Conservation (phyloP, 1,140 invertebrate genomes). For the Diuraphis noxia region DNA sequence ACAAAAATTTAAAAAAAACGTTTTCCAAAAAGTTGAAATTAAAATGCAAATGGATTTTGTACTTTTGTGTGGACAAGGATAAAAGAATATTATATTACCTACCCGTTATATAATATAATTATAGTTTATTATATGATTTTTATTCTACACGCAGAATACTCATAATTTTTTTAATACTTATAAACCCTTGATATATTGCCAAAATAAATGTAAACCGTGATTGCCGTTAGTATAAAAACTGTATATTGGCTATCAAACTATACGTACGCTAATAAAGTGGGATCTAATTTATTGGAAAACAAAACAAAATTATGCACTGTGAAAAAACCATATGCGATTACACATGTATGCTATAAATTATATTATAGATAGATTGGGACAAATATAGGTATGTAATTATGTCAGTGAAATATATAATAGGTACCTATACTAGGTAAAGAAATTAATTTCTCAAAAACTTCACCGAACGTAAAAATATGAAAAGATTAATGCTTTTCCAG, state of each 20-base stretch:
- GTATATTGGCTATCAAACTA: neutral
- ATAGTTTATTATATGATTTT: neutral
- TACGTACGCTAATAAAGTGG: neutral
- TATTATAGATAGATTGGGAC: neutral
- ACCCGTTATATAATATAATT: neutral
- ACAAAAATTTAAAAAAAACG: neutral
- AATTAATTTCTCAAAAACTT: neutral
- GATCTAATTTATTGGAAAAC: neutral
- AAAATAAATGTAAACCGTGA: neutral
- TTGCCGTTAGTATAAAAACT: neutral
- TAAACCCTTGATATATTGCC: neutral
- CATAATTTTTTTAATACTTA: neutral
- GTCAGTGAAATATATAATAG: neutral
- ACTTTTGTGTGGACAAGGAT: neutral
- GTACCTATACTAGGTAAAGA: too few relatives aligned
- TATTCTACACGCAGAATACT: neutral
- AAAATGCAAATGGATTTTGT: neutral
- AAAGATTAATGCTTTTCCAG: neutral
- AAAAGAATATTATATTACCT: neutral
- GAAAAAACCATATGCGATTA: neutral
- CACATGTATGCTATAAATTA: neutral
- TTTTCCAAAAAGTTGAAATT: neutral
- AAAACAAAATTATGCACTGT: neutral
- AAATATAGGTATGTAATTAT: neutral
- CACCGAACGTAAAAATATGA: neutral